A percentile compares a stretch with the other conserved stretches of the same genome.
These are phyloP conservation scores for Drosophila varians DNA, from an alignment of 1,140 invertebrate genomes.

Conservation along the genomic window DNA sequence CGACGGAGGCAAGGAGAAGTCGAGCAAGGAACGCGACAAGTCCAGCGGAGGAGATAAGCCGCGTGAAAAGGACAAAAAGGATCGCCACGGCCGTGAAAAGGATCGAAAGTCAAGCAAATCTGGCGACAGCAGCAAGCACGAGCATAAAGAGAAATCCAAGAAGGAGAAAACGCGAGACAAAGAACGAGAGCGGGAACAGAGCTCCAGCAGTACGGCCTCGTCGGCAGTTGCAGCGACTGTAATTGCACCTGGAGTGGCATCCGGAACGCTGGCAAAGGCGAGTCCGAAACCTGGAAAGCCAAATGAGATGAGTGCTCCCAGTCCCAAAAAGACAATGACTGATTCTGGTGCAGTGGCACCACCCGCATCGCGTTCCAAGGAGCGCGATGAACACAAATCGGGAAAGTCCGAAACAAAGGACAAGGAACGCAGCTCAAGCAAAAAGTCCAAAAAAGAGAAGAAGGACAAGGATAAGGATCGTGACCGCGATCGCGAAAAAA, in stretches of 20 bases:
- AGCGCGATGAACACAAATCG: constrained; percentile 82
- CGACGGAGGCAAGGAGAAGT: constrained; percentile 63
- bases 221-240: neutral
- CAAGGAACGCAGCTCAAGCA: constrained; percentile 85
- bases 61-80: constrained; percentile 86
- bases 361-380: constrained; percentile 57
- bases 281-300: constrained; percentile 84
- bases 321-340: constrained; percentile 48
- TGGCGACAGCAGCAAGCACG: constrained; percentile 85
- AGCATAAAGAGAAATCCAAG: constrained; percentile 87
- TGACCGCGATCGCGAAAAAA: constrained; percentile 83
- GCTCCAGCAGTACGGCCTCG: constrained; percentile 28
- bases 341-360: constrained; percentile 12
- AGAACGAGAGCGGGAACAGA: constrained; percentile 86
- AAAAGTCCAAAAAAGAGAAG: constrained; percentile 84
- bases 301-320: constrained; percentile 56
- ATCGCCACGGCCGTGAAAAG: constrained; percentile 87
- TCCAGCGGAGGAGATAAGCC: constrained; percentile 62
- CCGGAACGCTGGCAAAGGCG: constrained; percentile 83
- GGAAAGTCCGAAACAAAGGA: constrained; percentile 82
- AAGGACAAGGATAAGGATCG: constrained; percentile 84
- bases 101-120: constrained; percentile 71
- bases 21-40: constrained; percentile 74
- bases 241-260: neutral
- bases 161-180: constrained; percentile 86